Base-by-base conservation (phyloP, 1,140 invertebrate species). In the Macrobrachium rosenbergii region DNA sequence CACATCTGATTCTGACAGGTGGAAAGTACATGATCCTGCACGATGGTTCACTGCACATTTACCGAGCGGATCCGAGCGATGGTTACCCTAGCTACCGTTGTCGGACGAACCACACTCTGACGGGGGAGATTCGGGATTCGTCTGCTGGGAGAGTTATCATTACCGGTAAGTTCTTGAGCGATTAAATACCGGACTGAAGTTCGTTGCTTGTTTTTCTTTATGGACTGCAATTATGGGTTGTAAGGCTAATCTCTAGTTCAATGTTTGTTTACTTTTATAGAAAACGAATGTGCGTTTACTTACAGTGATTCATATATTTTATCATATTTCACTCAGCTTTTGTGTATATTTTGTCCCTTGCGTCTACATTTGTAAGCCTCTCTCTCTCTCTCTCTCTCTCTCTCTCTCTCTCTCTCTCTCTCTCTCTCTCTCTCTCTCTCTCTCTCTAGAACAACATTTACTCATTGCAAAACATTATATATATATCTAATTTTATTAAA, bases 101-200 rank as follows among this genome's bases (percentile, higher is more conserved):
- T 92, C 94, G 97, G 90, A 98, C 97, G 72, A 97, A 97, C 92
- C 98, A 99, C 92, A 94, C 97, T 90, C 94, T 99, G 28, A 98
- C 98, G 90, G 96, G 97, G 90, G 97, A 98, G 93, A 97, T 97
- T 87, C 94, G 97, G 92, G 98, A 97, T 91, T 96, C 97, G 63
- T 97, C 97, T 43, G 98, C 98, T 91, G 97, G 97, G 93, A 94
- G 97, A 91, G 94, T 99, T 84, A 96, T 98, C 92, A 97, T 99
- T 92, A 98, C 98, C 93, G 97, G 97, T 99, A 94, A 28, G 95
- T 95, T 94, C 43, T 23, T 28, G 6, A 45, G 16, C 0, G 8
- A 2, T 60, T 19, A 6, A 11, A 10, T 0, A 5, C 12, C 3
- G 10, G 21, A 52, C 7, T 8, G 52, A 52, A 52, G 52, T 2